Conservation (phyloP, 2,888 invertebrate genomes). For the Tipula vernalis region DNA sequence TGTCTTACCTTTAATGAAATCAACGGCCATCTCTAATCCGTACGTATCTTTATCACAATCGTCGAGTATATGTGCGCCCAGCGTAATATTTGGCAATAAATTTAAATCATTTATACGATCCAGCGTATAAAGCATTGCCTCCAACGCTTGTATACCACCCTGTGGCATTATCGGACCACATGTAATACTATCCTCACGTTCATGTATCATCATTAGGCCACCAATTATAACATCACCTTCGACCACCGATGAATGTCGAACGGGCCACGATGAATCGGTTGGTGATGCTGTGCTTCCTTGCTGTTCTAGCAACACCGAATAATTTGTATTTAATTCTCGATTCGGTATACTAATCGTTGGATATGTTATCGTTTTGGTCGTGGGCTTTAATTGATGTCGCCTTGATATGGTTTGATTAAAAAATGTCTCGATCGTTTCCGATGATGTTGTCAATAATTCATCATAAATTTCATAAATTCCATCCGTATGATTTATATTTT, state of each 20-base stretch:
- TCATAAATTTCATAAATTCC: background rate
- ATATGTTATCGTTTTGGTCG: background rate
- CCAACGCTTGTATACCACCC: slow-evolving; percentile 77
- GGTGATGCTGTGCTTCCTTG: background rate
- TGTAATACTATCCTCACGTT: slow-evolving; percentile 72
- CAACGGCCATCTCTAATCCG: slow-evolving; percentile 89
- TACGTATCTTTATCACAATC: slow-evolving; percentile 95
- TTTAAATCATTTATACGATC: slow-evolving; percentile 60
- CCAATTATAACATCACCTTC: slow-evolving; percentile 83
- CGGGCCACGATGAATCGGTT: slow-evolving; percentile 48
- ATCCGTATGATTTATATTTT: background rate
- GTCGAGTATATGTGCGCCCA: slow-evolving; percentile 83
- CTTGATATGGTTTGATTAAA: background rate
- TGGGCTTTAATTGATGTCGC: background rate
- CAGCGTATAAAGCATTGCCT: slow-evolving; percentile 84
- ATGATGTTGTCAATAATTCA: background rate
- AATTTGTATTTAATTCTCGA: background rate
- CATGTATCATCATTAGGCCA: slow-evolving; percentile 92
- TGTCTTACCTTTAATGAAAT: slow-evolving; percentile 85
- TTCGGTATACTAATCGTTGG: background rate
- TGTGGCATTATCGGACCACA: slow-evolving; percentile 93
- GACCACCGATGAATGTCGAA: slow-evolving; percentile 73
- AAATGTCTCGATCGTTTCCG: background rate
- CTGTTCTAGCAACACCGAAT: background rate
- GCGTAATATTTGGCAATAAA: slow-evolving; percentile 60